phyloP scores from a whole-genome alignment of 92 coral and sea anemone genomes.

The Muricea muricata region DNA sequence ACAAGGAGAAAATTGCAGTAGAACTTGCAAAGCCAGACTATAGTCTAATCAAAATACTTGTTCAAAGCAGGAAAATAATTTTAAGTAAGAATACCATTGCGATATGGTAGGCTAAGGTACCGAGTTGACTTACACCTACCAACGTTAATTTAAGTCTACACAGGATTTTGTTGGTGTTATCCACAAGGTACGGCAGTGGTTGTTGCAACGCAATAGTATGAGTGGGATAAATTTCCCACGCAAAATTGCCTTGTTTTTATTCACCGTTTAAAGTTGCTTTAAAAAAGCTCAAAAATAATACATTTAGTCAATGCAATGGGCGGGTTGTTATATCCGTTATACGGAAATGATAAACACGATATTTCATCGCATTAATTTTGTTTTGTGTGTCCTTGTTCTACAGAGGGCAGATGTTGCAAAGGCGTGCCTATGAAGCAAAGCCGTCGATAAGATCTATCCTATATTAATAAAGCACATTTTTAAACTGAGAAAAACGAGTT shows the following conservation, averaged over 20 bases:
- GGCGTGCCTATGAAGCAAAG: background rate
- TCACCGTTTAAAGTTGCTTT: background rate
- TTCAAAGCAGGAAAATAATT: too few species aligned
- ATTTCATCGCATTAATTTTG: background rate
- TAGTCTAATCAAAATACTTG: too few species aligned
- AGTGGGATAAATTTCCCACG: background rate
- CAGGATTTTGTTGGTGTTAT: too few species aligned
- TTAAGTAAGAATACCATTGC: too few species aligned
- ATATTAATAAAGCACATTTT: background rate
- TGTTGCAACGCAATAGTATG: background rate
- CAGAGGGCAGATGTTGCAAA: background rate
- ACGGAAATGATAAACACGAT: conserved; percentile 1
- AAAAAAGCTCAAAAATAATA: background rate
- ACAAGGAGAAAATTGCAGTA: too few species aligned
- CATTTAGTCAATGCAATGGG: background rate
- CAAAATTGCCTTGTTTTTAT: background rate
- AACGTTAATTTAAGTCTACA: too few species aligned
- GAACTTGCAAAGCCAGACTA: too few species aligned
- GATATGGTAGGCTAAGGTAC: too few species aligned
- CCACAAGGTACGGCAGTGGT: too few species aligned
- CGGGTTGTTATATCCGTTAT: background rate
- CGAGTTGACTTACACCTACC: too few species aligned
- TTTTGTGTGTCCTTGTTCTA: background rate
- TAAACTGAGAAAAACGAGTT: background rate
- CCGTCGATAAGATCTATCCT: conserved; percentile 13